Base-by-base conservation (phyloP, 2,797 vertebrate genomes). In the Sardinella longiceps region DNA sequence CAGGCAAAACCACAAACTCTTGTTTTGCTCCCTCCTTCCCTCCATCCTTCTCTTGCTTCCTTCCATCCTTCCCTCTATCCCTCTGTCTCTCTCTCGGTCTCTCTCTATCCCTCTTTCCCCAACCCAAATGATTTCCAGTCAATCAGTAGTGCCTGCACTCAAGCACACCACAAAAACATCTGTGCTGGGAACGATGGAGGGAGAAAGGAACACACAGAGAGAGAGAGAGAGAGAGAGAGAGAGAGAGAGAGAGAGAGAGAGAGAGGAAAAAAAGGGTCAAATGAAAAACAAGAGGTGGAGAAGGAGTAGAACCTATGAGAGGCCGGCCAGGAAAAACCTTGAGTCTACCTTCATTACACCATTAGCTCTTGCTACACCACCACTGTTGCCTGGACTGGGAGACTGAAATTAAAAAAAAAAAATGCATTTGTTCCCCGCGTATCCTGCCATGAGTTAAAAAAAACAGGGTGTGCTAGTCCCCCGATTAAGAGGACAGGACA, bases 81-180 rank as follows among this genome's bases (percentile, higher is more conserved):
- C 12, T 37, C 25, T 28, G 1, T 28, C 25, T 7, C 25, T 25
- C 58, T 20, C 11, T 63, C 58, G n/a, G 10, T 63, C 58, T n/a
- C 63, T 33, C 30, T 28, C 30, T 37, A 3, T 15, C 66, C 33
- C 14, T 70, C 46, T 10, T 48, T 48, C 46, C 51, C 51, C 51
- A 23, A 77, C 18, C 37, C 37, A 77, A 39, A 77, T 20, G 33
- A 77, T 37, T 77, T 77, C 70, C 70, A 77, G 66, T 70, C 66
- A 70, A 70, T 70, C 66, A 70, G 70, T 74, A 0, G 66, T 39
- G 70, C 70, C 4, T 77, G 70, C 15, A 5, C 70, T 77, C 18
- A 39, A 43, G 43, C 33, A 39, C 70, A 77, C 70, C 37, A 37
- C 70, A 66, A 77, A 39, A 77, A 77, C 70, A 77, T 37, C 70